Conservation (phyloP, 35 echinoderm and acorn worm species). For the Lytechinus pictus region DNA sequence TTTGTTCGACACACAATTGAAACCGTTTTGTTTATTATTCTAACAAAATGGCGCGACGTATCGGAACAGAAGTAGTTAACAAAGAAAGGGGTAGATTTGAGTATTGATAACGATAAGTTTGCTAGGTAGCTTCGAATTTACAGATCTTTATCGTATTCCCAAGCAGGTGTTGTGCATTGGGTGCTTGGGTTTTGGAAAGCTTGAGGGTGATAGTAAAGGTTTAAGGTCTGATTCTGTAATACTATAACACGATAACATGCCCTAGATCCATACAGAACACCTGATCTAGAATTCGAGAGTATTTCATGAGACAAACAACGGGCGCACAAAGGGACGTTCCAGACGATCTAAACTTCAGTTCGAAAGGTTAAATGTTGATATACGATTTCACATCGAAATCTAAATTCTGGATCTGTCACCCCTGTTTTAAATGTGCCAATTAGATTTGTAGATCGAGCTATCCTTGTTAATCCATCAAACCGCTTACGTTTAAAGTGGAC, state of each 20-base stretch:
- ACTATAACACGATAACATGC: constrained; percentile 10
- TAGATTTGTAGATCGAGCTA: not conserved
- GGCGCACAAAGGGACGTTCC: not conserved
- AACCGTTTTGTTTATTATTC: not conserved
- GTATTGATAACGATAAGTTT: not conserved
- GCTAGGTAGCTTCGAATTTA: not conserved
- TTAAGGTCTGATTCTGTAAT: constrained; percentile 4
- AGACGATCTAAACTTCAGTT: not conserved
- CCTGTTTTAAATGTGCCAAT: not conserved
- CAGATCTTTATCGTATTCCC: not conserved
- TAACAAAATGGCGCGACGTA: not conserved
- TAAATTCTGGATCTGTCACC: not conserved
- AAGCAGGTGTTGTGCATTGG: constrained; percentile 1
- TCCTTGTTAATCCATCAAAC: not conserved
- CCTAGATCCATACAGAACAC: not conserved
- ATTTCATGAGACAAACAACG: not conserved
- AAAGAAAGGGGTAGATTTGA: not conserved
- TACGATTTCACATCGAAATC: not conserved
- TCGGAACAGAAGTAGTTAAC: not conserved
- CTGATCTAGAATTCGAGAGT: constrained; percentile 10
- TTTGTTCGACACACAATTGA: not conserved
- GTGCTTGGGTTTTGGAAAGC: not conserved
- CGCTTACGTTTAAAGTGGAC: not conserved
- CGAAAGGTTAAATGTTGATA: not conserved
- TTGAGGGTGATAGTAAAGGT: not conserved